Evolutionary conservation across 2,888 invertebrate genomes (phyloP).

Genomic region (Adela reaumurella): DNA sequence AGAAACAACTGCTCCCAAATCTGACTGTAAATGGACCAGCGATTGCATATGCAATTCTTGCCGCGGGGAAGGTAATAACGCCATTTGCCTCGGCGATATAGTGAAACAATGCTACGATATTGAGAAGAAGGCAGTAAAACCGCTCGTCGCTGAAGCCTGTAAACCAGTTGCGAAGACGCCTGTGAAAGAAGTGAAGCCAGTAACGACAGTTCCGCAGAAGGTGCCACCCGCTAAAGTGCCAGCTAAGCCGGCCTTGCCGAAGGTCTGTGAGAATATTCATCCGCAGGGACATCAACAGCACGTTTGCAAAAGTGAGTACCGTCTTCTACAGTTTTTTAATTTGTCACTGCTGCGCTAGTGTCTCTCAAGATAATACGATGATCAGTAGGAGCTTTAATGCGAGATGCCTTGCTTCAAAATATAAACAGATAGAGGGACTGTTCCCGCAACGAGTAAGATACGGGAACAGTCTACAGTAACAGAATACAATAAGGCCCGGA

Average conservation of each 20-base stretch:
- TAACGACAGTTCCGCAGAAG: slow-evolving; percentile 19
- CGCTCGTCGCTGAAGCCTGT: too few relatives aligned
- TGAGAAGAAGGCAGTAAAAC: slow-evolving; percentile 15
- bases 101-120: slow-evolving; percentile 28
- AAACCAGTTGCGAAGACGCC: slow-evolving; percentile 11
- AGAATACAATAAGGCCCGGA: too few relatives aligned
- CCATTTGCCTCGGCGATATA: slow-evolving; percentile 25
- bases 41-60: slow-evolving; percentile 36
- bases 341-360: too few relatives aligned
- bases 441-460: too few relatives aligned
- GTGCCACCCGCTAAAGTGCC: slow-evolving; percentile 14
- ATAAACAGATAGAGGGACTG: too few relatives aligned
- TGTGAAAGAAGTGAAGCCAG: slow-evolving; percentile 20
- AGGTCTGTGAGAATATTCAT: slow-evolving; percentile 29
- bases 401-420: too few relatives aligned
- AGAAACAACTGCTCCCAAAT: slow-evolving; percentile 35
- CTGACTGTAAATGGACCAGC: slow-evolving; percentile 41
- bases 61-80: slow-evolving; percentile 19
- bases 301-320: slow-evolving; percentile 39
- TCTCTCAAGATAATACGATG: too few relatives aligned
- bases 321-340: slow-evolving; percentile 1
- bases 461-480: too few relatives aligned
- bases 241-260: slow-evolving; percentile 18
- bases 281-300: slow-evolving; percentile 37
- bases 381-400: too few relatives aligned